Evolutionary conservation across 2,113 vertebrate species (phyloP), one percentile per base, ranked within the genome.

Genomic region (human (Homo sapiens)): DNA sequence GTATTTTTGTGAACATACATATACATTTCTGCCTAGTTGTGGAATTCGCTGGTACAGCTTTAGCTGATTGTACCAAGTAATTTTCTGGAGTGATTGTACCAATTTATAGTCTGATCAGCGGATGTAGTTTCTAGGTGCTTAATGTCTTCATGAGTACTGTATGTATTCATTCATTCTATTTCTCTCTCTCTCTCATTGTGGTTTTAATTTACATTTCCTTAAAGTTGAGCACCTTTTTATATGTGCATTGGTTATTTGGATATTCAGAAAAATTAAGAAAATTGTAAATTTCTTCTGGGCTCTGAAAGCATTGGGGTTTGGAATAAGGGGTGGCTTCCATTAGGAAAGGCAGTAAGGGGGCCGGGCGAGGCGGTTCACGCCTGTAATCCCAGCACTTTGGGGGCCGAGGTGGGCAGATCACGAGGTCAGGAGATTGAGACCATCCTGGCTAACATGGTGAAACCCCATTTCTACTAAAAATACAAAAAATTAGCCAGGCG

Each of bases 231-330:
- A 48, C 14, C n/a, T 9, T 81, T 66, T 82, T 43, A 27, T 35
- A 17, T 68, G 18, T 82, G 13, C 87, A 81, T 17, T 55, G 30
- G 43, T 80, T 96, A 48, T 96, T 94, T 92, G 88, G 48, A 57
- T 78, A 84, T 81, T 87, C 30, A 89, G 20, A 57, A 35, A 80
- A 73, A 59, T 73, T 50, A 59, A 94, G 59, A 96, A 80, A 92
- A 76, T 70, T 57, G 35, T 38, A 38, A 75, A 76, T 70, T 87
- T 66, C 32, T 40, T 82, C 40, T 92, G 70, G 59, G 50, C 48
- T 94, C 35, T 73, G 23, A 66, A 91, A 75, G 90, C 14, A 25
- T 57, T 70, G 76, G 25, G 2, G 20, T 81, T 96, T 66, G 30
- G 57, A 70, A 73, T 20, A 72, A 73, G 17, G 64, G 25, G 13